phyloP scores from a whole-genome alignment of 2,113 vertebrate genomes.

The Calidris pugnax region DNA sequence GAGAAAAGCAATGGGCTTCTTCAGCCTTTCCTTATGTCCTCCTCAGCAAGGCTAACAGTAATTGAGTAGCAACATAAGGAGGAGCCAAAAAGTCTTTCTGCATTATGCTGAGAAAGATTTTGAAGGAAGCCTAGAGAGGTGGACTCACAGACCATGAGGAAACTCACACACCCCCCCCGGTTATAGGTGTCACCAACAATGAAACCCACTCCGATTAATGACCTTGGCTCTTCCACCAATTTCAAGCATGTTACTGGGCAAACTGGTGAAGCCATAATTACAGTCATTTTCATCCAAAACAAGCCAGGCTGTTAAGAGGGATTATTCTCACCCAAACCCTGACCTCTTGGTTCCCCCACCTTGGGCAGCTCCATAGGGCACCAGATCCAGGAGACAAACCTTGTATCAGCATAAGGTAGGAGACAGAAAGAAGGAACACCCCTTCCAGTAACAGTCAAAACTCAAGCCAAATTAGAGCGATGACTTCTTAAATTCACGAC shows the following conservation, averaged over 20 bases:
- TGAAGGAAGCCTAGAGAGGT: background rate
- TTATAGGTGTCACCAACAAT: background rate
- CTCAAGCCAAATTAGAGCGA: background rate
- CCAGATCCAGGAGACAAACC: background rate
- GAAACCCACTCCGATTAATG: background rate
- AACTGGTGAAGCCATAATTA: background rate
- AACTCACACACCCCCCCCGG: fast-evolving
- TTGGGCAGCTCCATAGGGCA: background rate
- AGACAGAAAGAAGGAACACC: background rate
- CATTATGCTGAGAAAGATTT: background rate
- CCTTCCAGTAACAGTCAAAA: background rate
- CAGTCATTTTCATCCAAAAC: background rate
- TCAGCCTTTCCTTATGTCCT: slow-evolving; percentile 28
- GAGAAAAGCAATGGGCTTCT: slow-evolving; percentile 42
- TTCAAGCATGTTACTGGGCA: background rate
- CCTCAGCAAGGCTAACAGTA: slow-evolving; percentile 31
- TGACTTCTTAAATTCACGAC: background rate
- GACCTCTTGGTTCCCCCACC: background rate
- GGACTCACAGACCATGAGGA: background rate
- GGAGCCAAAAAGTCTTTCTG: background rate
- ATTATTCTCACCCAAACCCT: background rate
- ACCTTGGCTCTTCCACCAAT: background rate
- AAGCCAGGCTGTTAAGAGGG: background rate
- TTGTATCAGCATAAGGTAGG: background rate
- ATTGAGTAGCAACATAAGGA: slow-evolving; percentile 2